Evolutionary conservation across 2,888 invertebrate genomes (phyloP).

Genomic region (Chymomyza procnemis): DNA sequence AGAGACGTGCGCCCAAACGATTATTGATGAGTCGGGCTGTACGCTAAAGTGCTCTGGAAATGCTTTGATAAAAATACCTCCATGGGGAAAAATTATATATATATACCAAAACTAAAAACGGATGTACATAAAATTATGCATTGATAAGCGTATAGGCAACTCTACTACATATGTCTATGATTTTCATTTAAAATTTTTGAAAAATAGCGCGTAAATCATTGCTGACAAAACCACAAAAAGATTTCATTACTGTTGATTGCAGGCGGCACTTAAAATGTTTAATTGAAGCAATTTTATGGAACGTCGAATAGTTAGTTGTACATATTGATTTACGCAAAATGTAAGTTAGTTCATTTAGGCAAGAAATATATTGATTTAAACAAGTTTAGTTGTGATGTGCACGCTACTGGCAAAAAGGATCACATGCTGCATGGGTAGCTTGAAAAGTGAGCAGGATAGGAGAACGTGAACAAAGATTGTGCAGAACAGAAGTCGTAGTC

Average conservation of each 20-base stretch:
- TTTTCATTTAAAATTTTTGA: constrained; percentile 43
- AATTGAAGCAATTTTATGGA: constrained; percentile 46
- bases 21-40: constrained; percentile 39
- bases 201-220: constrained; percentile 19
- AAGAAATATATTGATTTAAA: constrained; percentile 22
- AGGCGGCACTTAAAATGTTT: constrained; percentile 55
- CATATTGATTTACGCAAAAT: constrained; percentile 48
- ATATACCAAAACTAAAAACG: background rate
- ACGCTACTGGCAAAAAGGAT: constrained; percentile 23
- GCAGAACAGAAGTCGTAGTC: no score
- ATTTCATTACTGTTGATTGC: constrained; percentile 57
- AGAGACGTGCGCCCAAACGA: constrained; percentile 26
- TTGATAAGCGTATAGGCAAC: constrained; percentile 27
- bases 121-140: constrained; percentile 26
- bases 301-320: constrained; percentile 5
- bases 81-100: background rate
- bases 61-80: background rate
- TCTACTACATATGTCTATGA: constrained; percentile 22
- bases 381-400: constrained; percentile 42
- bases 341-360: constrained; percentile 49
- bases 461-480: no score
- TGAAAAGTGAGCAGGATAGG: no score
- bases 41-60: constrained; percentile 4
- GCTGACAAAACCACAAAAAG: constrained; percentile 12
- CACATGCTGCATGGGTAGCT: background rate